These are phyloP conservation scores for Bufo gargarizans DNA, from an alignment of 2,113 vertebrate species.

Conservation along the genomic window DNA sequence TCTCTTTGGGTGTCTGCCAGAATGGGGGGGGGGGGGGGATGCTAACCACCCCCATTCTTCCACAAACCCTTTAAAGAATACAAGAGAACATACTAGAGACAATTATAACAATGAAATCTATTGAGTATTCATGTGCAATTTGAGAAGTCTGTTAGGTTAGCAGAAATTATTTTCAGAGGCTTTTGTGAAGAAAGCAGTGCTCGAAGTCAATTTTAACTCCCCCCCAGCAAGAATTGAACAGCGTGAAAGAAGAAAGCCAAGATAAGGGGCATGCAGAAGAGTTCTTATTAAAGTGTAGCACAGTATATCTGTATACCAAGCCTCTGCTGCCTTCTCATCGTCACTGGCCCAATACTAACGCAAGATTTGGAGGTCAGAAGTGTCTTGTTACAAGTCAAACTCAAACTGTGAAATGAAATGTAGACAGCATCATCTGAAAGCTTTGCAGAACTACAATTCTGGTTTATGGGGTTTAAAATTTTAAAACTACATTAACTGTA, in stretches of 20 bases:
- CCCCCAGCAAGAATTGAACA: slow-evolving; percentile 64
- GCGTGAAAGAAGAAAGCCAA: slow-evolving; percentile 65
- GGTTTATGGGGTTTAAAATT: background rate
- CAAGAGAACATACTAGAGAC: too few species aligned
- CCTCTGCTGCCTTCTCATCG: slow-evolving; percentile 80
- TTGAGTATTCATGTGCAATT: background rate
- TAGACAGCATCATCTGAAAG: slow-evolving; percentile 70
- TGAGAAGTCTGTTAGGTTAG: background rate
- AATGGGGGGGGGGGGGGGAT: too few species aligned
- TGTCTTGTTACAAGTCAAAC: slow-evolving; percentile 80
- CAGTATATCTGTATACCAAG: slow-evolving; percentile 74
- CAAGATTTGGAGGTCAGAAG: slow-evolving; percentile 76
- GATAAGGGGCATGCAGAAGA: slow-evolving; percentile 70
- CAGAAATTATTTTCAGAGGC: background rate
- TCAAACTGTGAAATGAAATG: slow-evolving; percentile 94
- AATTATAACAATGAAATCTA: background rate
- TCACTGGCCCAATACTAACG: slow-evolving; percentile 79
- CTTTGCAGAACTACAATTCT: background rate
- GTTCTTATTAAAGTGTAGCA: slow-evolving; percentile 61
- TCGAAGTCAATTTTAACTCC: slow-evolving; percentile 49
- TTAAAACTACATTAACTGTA: too few species aligned
- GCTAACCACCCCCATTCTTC: too few species aligned
- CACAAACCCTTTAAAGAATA: background rate
- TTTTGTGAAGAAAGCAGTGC: slow-evolving; percentile 3
- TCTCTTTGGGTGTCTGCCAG: too few species aligned